These are phyloP conservation scores for Ophioninae sp. DNA, from an alignment of 2,888 invertebrate species.

Conservation along the genomic window DNA sequence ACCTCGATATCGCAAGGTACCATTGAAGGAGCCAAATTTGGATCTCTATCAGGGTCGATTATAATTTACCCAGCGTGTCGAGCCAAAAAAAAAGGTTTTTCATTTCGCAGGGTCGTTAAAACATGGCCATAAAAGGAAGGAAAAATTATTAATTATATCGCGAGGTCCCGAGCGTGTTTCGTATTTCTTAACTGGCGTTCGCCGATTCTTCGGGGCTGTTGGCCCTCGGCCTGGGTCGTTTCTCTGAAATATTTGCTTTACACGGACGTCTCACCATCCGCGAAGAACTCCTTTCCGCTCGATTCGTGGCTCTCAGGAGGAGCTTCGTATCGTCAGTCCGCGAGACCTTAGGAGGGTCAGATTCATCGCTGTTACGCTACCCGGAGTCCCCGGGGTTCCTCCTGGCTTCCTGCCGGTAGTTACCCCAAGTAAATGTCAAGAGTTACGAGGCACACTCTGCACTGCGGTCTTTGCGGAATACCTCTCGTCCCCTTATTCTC, in stretches of 20 bases:
- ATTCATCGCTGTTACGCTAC: conserved; percentile 57
- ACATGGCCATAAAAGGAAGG: background rate
- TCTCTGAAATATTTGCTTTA: conserved; percentile 66
- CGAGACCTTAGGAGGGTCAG: conserved; percentile 45
- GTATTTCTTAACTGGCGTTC: background rate
- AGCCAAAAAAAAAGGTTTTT: background rate
- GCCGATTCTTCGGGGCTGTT: conserved; percentile 25
- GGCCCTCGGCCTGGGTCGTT: conserved; percentile 43
- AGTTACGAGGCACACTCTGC: conserved; percentile 48
- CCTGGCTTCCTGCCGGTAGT: conserved; percentile 59
- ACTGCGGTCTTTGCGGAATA: conserved; percentile 47
- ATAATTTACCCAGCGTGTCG: background rate
- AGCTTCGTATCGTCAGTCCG: conserved; percentile 59
- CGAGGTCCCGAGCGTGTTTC: conserved; percentile 7
- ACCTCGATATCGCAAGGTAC: background rate
- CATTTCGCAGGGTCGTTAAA: background rate
- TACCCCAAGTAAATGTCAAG: conserved; percentile 64
- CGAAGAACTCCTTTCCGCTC: background rate
- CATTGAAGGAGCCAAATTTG: background rate
- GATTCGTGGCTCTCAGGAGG: conserved; percentile 32
- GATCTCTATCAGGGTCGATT: background rate
- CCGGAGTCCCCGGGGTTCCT: conserved; percentile 26
- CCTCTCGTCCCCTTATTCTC: conserved; percentile 38
- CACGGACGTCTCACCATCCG: conserved; percentile 34
- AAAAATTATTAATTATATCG: conserved; percentile 50